Evolutionary conservation across 2,797 vertebrate genomes (phyloP), one percentile per base, ranked within the genome.

Genomic region (Dryobates pubescens): DNA sequence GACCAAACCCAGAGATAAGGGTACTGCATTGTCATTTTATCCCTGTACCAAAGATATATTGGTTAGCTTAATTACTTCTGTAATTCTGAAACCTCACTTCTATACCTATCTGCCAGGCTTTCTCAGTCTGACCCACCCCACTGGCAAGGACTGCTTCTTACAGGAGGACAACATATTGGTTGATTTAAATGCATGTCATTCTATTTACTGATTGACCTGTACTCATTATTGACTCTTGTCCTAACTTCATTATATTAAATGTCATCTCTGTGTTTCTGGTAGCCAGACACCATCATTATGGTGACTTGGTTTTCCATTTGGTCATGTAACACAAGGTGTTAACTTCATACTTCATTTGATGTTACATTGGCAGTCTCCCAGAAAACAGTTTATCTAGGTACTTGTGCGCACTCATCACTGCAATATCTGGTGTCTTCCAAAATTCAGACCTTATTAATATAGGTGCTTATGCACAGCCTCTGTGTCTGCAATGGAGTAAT

Each of bases 371-470:
- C 84, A 89, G 56, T 10, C 11, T 78, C 53, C 76, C 84, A 94
- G 45, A 89, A 92, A 57, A 58, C 3, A 41, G 24, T 65, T 80
- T 93, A 90, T 92, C 91, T 77, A 63, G 75, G 63, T 87, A 77
- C 59, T 90, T 92, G 69, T 41, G 67, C 4, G 57, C 88, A 92
- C 63, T 92, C 89, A 91, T 73, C 88, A 53, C 82, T 54, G 67
- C 4, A 23, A 58, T 86, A 84, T 86, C 80, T 92, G 19, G 43
- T 93, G 59, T 89, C 93, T 95, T 92, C 82, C 90, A 92, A 49
- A 96, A 95, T 75, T 87, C 70, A 89, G 9, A 8, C 76, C 34
- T 82, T 86, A 82, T 68, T 89, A 91, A 92, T 68, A 49, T 51
- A 79, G 13, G 49, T 18, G 30, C 82, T 93, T 94, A 87, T 94